These are phyloP conservation scores for Lagopus muta DNA, from an alignment of 2,113 vertebrate species.

Conservation along the genomic window DNA sequence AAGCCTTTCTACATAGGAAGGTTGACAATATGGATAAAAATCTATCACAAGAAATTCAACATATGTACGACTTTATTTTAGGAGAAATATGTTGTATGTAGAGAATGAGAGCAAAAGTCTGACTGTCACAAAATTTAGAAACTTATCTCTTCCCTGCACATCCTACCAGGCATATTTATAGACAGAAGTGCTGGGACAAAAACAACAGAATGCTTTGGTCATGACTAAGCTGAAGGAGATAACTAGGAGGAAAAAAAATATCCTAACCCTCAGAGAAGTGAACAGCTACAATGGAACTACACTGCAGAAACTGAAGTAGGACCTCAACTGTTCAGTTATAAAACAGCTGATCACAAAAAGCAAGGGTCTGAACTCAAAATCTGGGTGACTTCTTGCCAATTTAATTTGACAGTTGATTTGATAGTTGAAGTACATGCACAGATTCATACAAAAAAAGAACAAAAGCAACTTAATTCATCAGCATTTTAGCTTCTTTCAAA, in stretches of 20 bases:
- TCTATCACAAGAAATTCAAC: neutral
- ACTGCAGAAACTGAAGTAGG: neutral
- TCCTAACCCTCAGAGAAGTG: neutral
- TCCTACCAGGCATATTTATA: constrained; percentile 6
- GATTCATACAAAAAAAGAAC: neutral
- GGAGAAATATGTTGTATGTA: neutral
- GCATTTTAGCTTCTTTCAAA: neutral
- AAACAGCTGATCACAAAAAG: neutral
- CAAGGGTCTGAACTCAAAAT: neutral
- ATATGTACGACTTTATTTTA: neutral
- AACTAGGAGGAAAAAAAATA: neutral
- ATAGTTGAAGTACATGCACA: neutral
- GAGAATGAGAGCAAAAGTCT: neutral
- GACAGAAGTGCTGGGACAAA: neutral
- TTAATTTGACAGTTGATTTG: neutral
- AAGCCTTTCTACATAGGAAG: neutral
- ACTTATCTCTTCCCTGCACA: neutral
- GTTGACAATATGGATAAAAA: neutral
- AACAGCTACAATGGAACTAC: neutral
- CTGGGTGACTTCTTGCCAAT: neutral
- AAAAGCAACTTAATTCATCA: neutral
- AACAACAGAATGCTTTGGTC: neutral
- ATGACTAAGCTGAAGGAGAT: neutral
- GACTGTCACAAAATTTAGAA: neutral
- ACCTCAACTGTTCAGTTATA: neutral